phyloP scores from a whole-genome alignment of 2,888 invertebrate genomes.

The Cyrtodaria siliqua region DNA sequence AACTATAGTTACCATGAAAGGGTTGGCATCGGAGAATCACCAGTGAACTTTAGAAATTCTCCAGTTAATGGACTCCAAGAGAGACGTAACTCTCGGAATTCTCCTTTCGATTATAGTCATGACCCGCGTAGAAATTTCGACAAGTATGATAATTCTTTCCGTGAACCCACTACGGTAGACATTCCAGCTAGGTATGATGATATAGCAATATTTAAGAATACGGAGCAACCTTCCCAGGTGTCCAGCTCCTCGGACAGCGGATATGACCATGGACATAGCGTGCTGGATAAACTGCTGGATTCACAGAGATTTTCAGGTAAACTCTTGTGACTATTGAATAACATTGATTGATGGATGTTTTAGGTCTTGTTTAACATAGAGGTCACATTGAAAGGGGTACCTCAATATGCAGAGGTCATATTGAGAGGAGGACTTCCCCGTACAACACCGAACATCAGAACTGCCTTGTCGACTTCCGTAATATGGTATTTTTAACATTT shows the following conservation, averaged over 20 bases:
- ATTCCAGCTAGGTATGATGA: conserved; percentile 78
- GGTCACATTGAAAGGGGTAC: no score
- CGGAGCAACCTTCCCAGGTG: conserved; percentile 82
- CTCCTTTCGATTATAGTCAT: conserved; percentile 55
- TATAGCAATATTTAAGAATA: conserved; percentile 78
- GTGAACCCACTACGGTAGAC: conserved; percentile 62
- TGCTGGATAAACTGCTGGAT: conserved; percentile 69
- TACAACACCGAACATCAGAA: no score
- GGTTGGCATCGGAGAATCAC: conserved; percentile 50
- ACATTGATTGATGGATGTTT: background rate
- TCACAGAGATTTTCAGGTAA: conserved; percentile 59
- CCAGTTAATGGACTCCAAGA: conserved; percentile 51
- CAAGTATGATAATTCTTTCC: conserved; percentile 51
- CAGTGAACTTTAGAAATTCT: conserved; percentile 63
- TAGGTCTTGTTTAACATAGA: no score
- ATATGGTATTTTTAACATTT: no score
- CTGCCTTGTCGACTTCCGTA: no score
- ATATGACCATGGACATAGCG: conserved; percentile 79
- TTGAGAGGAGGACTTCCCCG: no score
- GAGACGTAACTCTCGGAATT: conserved; percentile 43
- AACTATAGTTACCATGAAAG: conserved; percentile 62
- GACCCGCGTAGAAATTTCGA: conserved; percentile 48
- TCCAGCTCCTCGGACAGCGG: conserved; percentile 85
- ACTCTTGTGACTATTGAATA: background rate
- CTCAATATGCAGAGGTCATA: no score